Conservation (phyloP, 2,113 vertebrate genomes). For the Myanophis thanlyinensis region DNA sequence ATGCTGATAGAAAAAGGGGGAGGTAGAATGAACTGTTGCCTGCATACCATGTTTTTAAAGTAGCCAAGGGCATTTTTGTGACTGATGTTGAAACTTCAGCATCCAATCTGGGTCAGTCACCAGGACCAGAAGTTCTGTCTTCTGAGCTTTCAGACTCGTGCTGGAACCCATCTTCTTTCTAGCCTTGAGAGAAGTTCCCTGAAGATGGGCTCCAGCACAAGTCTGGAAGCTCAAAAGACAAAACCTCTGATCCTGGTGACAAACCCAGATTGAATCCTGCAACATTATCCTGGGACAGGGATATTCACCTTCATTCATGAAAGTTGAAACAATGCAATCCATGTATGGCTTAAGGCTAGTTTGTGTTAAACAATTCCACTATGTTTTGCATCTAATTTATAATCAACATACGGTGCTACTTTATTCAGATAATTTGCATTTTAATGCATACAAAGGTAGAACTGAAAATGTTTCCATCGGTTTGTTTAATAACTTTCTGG, state of each 20-base stretch:
- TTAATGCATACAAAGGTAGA: not conserved
- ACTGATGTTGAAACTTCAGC: not conserved
- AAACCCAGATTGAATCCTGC: not conserved
- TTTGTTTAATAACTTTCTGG: not conserved
- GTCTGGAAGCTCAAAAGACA: no score
- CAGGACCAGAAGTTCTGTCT: not conserved
- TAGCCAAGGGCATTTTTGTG: not conserved
- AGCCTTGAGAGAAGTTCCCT: not conserved
- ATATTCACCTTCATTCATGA: not conserved
- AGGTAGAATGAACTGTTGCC: not conserved
- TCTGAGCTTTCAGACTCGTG: not conserved
- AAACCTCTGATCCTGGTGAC: not conserved
- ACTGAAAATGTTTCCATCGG: not conserved
- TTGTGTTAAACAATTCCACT: not conserved
- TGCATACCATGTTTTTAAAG: not conserved
- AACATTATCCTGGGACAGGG: not conserved
- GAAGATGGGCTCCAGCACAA: not conserved
- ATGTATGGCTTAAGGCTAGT: not conserved
- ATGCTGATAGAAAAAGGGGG: not conserved
- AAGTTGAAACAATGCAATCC: not conserved
- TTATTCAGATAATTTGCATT: not conserved
- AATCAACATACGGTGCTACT: not conserved
- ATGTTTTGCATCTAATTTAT: not conserved
- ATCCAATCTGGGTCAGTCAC: not conserved
- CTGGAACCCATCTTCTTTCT: not conserved